Percentiles rank a stretch among this genome's conserved stretches.
These are phyloP conservation scores for Drosophila sucinea DNA, from an alignment of 1,140 invertebrate species.

Conservation along the genomic window DNA sequence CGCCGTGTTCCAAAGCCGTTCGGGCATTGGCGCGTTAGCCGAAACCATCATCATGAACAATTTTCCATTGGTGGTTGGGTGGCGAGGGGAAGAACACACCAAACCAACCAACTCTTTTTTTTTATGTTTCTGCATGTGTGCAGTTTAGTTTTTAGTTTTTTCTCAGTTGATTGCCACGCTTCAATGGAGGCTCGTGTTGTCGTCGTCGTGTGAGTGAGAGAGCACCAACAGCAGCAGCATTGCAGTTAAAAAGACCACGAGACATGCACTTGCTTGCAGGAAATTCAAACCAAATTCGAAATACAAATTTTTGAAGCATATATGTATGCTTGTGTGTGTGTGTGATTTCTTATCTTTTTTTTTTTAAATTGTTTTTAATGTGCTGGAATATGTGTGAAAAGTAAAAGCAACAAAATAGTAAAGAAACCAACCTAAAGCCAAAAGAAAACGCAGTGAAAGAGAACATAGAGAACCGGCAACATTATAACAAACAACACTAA, in stretches of 20 bases:
- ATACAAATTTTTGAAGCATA: background rate
- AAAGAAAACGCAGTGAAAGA: slow-evolving; percentile 8
- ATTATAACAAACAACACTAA: slow-evolving; percentile 11
- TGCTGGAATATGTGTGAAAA: slow-evolving; percentile 3
- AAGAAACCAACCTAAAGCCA: slow-evolving; percentile 14
- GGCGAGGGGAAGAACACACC: slow-evolving; percentile 24
- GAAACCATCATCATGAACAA: slow-evolving; percentile 33
- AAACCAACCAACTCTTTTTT: slow-evolving; percentile 16
- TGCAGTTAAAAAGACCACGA: slow-evolving; percentile 8
- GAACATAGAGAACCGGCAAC: slow-evolving; percentile 17
- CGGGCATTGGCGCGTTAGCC: slow-evolving; percentile 42
- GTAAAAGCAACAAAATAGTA: slow-evolving; percentile 20
- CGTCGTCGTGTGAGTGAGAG: slow-evolving; percentile 30
- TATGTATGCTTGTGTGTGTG: slow-evolving; percentile 1
- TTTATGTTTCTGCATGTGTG: slow-evolving; percentile 29
- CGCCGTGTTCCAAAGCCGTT: slow-evolving; percentile 36
- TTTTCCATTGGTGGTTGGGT: slow-evolving; percentile 21
- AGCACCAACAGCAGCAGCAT: background rate
- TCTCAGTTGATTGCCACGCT: slow-evolving; percentile 75
- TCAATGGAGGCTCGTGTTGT: slow-evolving; percentile 75
- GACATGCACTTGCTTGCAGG: slow-evolving; percentile 18
- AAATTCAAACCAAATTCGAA: background rate
- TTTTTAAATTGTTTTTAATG: slow-evolving; percentile 18
- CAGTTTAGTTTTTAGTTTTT: slow-evolving; percentile 47
- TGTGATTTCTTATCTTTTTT: slow-evolving; percentile 11